These are phyloP conservation scores for Alethe diademata DNA, from an alignment of 2,113 vertebrate genomes.

Conservation along the genomic window DNA sequence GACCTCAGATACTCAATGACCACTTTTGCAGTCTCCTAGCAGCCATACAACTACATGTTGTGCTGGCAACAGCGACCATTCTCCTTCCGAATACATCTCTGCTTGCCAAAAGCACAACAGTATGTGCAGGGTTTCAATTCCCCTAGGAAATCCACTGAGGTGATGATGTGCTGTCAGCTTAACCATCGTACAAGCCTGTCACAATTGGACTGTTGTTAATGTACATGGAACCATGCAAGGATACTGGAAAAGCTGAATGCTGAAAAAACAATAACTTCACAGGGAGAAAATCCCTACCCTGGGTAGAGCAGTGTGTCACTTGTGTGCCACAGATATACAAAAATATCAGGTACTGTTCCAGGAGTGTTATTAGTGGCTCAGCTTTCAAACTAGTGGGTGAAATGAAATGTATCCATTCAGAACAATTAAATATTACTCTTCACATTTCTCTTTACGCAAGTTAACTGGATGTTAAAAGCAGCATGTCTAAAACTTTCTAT, in stretches of 20 bases:
- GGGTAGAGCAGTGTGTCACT: no score
- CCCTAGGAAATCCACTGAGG: not conserved
- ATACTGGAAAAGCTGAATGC: not conserved
- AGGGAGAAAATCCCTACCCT: not conserved
- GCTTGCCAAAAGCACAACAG: not conserved
- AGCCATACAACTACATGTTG: accelerated
- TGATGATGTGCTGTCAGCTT: not conserved
- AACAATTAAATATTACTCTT: not conserved
- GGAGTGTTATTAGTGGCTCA: accelerated
- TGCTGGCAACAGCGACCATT: not conserved
- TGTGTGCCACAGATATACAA: not conserved
- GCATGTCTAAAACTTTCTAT: not conserved
- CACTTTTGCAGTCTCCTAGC: not conserved
- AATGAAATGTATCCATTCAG: not conserved
- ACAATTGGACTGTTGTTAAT: not conserved
- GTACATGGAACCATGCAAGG: not conserved
- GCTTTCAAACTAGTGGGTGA: not conserved
- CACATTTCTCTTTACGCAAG: not conserved
- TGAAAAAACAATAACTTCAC: accelerated
- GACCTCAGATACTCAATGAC: not conserved
- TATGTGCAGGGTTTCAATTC: not conserved
- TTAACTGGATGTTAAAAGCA: not conserved
- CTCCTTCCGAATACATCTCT: not conserved
- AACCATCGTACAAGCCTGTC: not conserved
- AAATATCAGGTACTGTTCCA: not conserved